Base-by-base conservation (phyloP, 2,113 vertebrate species). In the Leucopsar rothschildi region DNA sequence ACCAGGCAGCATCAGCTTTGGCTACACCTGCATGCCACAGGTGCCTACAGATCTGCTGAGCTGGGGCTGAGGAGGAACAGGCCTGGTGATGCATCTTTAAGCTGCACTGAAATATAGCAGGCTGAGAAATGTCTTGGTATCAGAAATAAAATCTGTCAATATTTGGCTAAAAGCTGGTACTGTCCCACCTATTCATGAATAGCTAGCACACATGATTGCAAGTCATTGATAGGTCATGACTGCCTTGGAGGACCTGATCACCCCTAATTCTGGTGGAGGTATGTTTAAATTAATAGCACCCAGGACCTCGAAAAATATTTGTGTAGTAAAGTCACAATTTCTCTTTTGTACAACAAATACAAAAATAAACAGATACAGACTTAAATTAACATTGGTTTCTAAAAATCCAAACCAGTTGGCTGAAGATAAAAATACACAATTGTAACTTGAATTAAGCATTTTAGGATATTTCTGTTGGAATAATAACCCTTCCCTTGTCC, bases 301-400 rank as follows among this genome's bases (percentile, higher is more conserved):
- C 95, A 97, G 95, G 95, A 95, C 90, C 82, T 97, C 90, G 0
- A 95, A 83, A 86, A 96, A 95, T 95, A 94, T 93, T 96, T 93
- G 95, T 75, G 90, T 93, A 93, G 90, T 35, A 84, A 97, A 92
- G 82, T 88, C 95, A 96, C 90, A 93, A 95, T 86, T 96, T 78
- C 88, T 96, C 93, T 92, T 96, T 96, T 96, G 95, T 92, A 96
- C 93, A 97, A 88, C 86, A 96, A 92, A 93, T 93, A 97, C 14
- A 96, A 95, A 96, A 97, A 94, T 97, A 97, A 94, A 95, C 93
- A 96, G 93, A 95, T 92, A 96, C 92, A 95, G 92, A 94, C 93
- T 94, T 96, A 97, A 96, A 94, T 95, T 95, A 97, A 93, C 86
- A 86, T 77, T 11, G 18, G 79, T 61, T 91, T 84, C 93, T 94